Conservation (phyloP, 2,113 vertebrate species). For the Bufo gargarizans region DNA sequence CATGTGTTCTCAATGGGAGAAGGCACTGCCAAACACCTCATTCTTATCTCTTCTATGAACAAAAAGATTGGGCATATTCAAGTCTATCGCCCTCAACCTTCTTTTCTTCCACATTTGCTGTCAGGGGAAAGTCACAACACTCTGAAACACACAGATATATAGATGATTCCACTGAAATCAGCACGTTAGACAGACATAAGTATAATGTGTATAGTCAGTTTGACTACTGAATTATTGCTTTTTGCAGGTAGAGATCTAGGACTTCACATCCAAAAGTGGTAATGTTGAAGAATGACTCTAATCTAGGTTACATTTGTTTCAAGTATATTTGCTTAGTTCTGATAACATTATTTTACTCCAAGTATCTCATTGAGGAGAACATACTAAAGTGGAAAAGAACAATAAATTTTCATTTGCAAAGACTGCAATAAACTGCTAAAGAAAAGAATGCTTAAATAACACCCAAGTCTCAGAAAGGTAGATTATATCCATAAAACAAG, state of each 20-base stretch:
- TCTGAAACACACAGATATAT: too few species aligned
- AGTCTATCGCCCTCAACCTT: too few species aligned
- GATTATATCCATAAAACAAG: background rate
- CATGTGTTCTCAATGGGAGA: too few species aligned
- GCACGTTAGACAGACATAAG: too few species aligned
- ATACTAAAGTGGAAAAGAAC: background rate
- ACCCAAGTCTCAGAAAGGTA: background rate
- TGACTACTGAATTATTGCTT: background rate
- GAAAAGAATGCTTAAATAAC: background rate
- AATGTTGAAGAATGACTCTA: background rate
- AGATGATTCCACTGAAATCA: too few species aligned
- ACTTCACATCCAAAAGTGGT: background rate
- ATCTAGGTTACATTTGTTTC: background rate
- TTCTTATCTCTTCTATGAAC: too few species aligned
- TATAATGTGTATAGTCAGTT: too few species aligned
- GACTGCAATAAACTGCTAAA: constrained; percentile 8
- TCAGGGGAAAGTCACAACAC: too few species aligned
- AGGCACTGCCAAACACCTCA: too few species aligned
- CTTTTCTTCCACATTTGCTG: too few species aligned
- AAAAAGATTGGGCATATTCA: too few species aligned
- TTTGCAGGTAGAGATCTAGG: background rate
- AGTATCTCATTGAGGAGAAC: background rate
- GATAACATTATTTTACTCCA: background rate
- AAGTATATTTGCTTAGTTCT: background rate
- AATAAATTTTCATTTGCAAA: background rate